phyloP scores from a whole-genome alignment of 1,140 invertebrate genomes.

The Helicoverpa armigera region DNA sequence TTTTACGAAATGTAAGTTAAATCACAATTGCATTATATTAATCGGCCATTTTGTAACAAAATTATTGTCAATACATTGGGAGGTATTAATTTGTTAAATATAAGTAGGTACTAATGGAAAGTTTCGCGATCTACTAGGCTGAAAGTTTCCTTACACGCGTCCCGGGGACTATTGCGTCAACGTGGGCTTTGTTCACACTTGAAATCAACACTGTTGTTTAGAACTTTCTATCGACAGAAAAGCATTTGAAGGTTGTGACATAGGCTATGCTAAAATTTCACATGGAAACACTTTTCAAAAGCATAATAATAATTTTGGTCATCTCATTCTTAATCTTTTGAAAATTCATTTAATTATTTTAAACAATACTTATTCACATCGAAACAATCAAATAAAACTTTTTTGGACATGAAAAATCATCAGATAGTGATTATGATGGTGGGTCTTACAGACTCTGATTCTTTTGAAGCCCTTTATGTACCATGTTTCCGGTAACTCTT shows the following conservation, averaged over 20 bases:
- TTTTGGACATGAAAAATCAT: neutral
- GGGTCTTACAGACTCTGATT: too few species aligned
- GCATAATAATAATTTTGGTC: too few species aligned
- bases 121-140: conserved; percentile 30
- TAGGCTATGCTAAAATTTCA: conserved; percentile 34
- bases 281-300: neutral
- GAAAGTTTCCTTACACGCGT: conserved; percentile 53
- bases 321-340: too few species aligned
- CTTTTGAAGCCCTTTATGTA: too few species aligned
- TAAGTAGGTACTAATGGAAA: conserved; percentile 18
- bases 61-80: neutral
- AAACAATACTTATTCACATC: too few species aligned
- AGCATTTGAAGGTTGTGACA: conserved; percentile 49
- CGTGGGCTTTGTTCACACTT: conserved; percentile 51
- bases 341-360: too few species aligned
- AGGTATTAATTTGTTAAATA: neutral
- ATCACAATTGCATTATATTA: conserved; percentile 19
- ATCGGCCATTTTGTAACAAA: neutral
- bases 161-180: conserved; percentile 53
- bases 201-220: conserved; percentile 53
- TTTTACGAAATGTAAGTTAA: neutral
- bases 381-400: too few species aligned
- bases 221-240: conserved; percentile 50
- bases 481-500: too few species aligned
- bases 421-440: too few species aligned